Conservation (phyloP, 35 echinoderm and acorn worm species). For the Stichopus chloronotus region DNA sequence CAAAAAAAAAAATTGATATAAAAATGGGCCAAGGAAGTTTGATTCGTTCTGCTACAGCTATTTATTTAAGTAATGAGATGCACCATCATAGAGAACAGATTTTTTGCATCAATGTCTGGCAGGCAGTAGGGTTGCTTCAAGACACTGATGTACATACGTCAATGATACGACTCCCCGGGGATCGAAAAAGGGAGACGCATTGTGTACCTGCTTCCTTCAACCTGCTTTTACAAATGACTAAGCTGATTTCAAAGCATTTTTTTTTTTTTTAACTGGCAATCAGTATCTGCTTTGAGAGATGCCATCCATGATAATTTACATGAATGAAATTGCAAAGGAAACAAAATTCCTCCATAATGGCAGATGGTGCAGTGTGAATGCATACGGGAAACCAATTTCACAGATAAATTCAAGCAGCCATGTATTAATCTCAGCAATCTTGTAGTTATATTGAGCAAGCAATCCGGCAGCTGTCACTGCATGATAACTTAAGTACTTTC, state of each 20-base stretch:
- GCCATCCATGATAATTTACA: too few species aligned
- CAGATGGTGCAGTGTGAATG: too few species aligned
- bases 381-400: too few species aligned
- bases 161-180: slow-evolving; percentile 2
- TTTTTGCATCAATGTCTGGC: slow-evolving; percentile 9
- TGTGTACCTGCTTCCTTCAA: slow-evolving; percentile 17
- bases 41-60: neutral
- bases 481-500: too few species aligned
- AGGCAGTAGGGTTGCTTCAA: neutral
- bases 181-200: neutral
- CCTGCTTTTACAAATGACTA: slow-evolving; percentile 27
- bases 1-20: neutral
- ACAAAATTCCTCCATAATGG: too few species aligned
- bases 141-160: slow-evolving; percentile 23
- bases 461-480: too few species aligned
- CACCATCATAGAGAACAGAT: neutral
- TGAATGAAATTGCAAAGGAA: too few species aligned
- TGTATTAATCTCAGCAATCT: too few species aligned
- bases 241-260: neutral
- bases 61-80: neutral
- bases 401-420: too few species aligned
- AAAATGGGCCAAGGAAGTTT: slow-evolving; percentile 16
- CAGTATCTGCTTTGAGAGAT: neutral
- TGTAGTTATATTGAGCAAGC: too few species aligned
- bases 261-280: neutral